Percentiles rank a stretch among this genome's conserved stretches.
phyloP scores from a whole-genome alignment of 2,113 vertebrate genomes.

The Mirza zaza region DNA sequence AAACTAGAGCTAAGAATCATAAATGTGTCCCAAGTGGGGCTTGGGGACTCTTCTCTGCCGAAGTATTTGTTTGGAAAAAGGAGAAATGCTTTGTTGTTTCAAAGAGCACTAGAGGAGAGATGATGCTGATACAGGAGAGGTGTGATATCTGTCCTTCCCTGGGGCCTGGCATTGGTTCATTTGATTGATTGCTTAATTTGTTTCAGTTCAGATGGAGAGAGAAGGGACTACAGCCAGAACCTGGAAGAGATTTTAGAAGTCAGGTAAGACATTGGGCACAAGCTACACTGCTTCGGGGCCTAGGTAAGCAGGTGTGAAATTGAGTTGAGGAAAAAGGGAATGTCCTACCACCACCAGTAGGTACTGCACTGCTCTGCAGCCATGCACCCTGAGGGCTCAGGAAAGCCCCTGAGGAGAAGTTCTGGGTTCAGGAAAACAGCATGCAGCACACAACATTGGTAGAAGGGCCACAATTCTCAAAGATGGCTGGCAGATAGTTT shows the following conservation, averaged over 20 bases:
- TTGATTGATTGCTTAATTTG: neutral
- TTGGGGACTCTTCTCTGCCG: neutral
- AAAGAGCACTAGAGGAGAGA: neutral
- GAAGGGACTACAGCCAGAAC: neutral
- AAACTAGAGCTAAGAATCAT: neutral
- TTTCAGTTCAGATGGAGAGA: neutral
- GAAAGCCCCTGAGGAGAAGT: neutral
- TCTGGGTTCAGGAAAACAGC: neutral
- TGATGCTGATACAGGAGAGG: neutral
- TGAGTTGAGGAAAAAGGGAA: neutral
- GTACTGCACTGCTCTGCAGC: neutral
- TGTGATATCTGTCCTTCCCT: neutral
- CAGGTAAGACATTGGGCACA: neutral
- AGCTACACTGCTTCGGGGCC: too few relatives aligned
- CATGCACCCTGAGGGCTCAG: neutral
- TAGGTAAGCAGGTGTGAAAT: neutral
- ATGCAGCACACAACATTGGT: neutral
- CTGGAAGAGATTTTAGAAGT: neutral
- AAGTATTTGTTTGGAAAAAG: neutral
- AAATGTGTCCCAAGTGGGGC: neutral
- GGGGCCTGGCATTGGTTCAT: neutral
- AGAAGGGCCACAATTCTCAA: neutral
- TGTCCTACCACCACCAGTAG: neutral
- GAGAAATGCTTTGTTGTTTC: neutral
- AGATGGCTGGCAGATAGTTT: neutral